Conservation (phyloP, 1,140 invertebrate species). For the Drosophila trapezifrons region DNA sequence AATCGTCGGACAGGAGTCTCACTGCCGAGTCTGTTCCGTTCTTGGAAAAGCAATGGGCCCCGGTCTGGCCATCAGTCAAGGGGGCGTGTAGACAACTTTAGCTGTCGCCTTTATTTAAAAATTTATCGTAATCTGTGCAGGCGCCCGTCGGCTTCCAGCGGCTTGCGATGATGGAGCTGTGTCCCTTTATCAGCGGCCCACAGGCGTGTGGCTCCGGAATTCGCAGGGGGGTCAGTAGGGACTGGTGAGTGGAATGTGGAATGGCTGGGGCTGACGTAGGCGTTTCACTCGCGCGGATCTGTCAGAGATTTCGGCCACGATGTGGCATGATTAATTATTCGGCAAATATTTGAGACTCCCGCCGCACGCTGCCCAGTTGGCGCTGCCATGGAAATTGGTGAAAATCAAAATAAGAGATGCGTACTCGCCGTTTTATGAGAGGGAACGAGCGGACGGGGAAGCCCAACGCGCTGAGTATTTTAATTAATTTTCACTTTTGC, state of each 20-base stretch:
- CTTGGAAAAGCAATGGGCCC: background rate
- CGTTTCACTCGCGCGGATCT: conserved; percentile 25
- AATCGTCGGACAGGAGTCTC: conserved; percentile 23
- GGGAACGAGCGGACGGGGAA: background rate
- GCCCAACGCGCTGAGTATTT: conserved; percentile 34
- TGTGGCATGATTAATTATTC: conserved; percentile 79
- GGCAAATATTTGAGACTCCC: conserved; percentile 68
- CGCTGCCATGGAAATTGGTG: conserved; percentile 40
- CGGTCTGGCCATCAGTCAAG: conserved; percentile 27
- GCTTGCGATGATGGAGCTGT: conserved; percentile 43
- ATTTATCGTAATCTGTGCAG: conserved; percentile 60
- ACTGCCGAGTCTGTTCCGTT: too few relatives aligned
- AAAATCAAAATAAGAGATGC: conserved; percentile 39
- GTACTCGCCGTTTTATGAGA: conserved; percentile 12
- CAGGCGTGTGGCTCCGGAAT: conserved; percentile 4
- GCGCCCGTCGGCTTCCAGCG: background rate
- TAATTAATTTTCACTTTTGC: conserved; percentile 71
- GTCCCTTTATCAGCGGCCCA: conserved; percentile 36
- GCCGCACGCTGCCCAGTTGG: conserved; percentile 1
- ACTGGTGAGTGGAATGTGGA: background rate
- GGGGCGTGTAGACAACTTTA: conserved; percentile 51
- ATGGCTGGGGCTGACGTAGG: conserved; percentile 45
- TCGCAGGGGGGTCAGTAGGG: background rate
- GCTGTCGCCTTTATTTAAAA: conserved; percentile 71
- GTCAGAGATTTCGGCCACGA: conserved; percentile 46